Conservation (phyloP, 2,888 invertebrate genomes). For the Mythimna impura region DNA sequence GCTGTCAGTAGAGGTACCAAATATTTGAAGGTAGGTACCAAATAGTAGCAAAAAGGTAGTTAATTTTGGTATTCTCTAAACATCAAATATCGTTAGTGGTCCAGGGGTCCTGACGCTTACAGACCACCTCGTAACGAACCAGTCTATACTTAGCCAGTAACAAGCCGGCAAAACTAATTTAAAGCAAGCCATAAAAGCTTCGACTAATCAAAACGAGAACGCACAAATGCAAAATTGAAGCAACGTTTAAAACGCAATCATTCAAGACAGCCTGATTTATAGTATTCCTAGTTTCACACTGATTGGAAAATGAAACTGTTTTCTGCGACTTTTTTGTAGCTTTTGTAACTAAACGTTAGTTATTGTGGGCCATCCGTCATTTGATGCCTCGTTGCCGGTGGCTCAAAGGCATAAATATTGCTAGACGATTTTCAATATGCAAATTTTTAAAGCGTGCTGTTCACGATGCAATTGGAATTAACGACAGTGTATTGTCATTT, state of each 20-base stretch:
- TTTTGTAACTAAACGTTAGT: constrained; percentile 42
- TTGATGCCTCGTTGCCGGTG: constrained; percentile 16
- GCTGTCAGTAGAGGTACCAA: no score
- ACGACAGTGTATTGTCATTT: constrained; percentile 21
- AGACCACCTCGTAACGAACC: constrained; percentile 5
- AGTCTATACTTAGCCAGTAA: constrained; percentile 2
- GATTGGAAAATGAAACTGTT: constrained; percentile 48
- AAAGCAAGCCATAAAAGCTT: constrained; percentile 53
- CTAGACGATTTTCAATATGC: constrained; percentile 37
- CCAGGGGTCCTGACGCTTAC: no score
- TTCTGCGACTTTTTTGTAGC: constrained; percentile 34
- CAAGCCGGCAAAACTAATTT: constrained; percentile 40
- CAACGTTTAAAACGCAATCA: constrained; percentile 42
- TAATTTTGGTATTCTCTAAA: no score
- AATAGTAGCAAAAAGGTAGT: no score
- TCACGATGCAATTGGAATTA: constrained; percentile 12
- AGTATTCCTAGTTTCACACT: constrained; percentile 37
- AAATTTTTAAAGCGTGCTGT: constrained; percentile 31
- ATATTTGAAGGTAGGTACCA: no score
- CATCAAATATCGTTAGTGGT: no score
- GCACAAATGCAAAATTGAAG: constrained; percentile 49
- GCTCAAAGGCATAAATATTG: constrained; percentile 43
- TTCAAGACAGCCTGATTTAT: constrained; percentile 48
- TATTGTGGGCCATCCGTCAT: constrained; percentile 60
- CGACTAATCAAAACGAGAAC: constrained; percentile 53